Percentiles rank a stretch among this genome's conserved stretches.
Conservation (phyloP, 2,888 invertebrate species). For the Aphrophora alni region DNA sequence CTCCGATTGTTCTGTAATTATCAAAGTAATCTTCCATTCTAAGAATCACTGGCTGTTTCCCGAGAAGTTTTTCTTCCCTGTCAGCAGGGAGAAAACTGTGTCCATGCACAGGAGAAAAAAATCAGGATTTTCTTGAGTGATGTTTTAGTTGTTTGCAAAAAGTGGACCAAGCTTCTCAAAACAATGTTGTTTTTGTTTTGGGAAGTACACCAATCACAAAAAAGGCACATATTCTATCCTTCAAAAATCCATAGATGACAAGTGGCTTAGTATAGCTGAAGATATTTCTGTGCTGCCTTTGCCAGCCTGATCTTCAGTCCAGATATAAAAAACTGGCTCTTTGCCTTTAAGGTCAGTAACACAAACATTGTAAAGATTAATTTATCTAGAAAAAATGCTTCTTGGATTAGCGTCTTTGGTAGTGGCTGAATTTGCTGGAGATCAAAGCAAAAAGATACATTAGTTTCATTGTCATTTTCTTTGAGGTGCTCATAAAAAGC, state of each 20-base stretch:
- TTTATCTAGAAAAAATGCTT: too few species aligned
- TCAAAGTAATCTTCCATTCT: slow-evolving; percentile 6
- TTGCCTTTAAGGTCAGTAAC: slow-evolving; percentile 2
- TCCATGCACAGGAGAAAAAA: background rate
- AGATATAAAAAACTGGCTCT: background rate
- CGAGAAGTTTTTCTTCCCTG: slow-evolving; percentile 4
- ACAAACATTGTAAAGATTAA: too few species aligned
- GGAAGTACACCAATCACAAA: slow-evolving; percentile 15
- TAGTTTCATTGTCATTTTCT: slow-evolving; percentile 22
- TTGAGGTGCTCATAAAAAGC: slow-evolving; percentile 20
- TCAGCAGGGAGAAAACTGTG: background rate
- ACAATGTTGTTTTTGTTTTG: slow-evolving; percentile 24
- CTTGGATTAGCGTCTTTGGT: too few species aligned
- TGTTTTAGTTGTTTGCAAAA: background rate
- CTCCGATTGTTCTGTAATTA: background rate
- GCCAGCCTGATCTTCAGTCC: background rate
- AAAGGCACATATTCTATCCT: background rate
- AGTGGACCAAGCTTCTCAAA: background rate
- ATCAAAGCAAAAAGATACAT: too few species aligned
- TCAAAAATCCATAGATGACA: too few species aligned
- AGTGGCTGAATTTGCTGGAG: too few species aligned
- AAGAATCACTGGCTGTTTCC: background rate
- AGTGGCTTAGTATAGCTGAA: background rate
- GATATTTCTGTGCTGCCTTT: background rate
- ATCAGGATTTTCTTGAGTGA: background rate